Conservation (phyloP, 2,113 vertebrate species). For the Notarius quadriscutis region DNA sequence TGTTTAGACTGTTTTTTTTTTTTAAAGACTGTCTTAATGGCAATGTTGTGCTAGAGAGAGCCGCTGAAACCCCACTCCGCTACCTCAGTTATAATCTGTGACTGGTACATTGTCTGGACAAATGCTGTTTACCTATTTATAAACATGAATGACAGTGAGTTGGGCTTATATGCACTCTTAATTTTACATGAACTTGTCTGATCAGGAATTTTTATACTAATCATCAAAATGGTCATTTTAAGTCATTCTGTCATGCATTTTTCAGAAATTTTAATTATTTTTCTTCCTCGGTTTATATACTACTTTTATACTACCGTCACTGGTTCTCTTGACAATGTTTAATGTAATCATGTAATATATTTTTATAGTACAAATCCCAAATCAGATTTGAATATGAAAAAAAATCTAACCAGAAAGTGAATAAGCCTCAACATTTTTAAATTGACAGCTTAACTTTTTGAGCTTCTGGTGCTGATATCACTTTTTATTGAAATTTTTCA, state of each 20-base stretch:
- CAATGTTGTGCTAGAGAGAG: constrained; percentile 51
- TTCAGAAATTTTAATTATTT: not conserved
- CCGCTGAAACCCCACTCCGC: constrained; percentile 49
- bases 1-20: constrained; percentile 16
- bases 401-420: not conserved
- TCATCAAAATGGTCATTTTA: not conserved
- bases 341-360: constrained; percentile 17
- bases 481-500: not conserved
- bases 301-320: not conserved
- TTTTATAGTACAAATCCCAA: constrained; percentile 11
- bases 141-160: constrained; percentile 45
- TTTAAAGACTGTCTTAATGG: constrained; percentile 25
- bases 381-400: not conserved
- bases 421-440: not conserved
- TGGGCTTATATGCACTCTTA: constrained; percentile 26
- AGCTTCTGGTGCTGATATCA: not conserved
- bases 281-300: not conserved
- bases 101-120: constrained; percentile 50
- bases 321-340: not conserved
- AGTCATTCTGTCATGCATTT: not conserved
- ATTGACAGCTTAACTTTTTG: constrained; percentile 11
- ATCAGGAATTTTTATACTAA: not conserved
- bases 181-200: constrained; percentile 23
- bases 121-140: constrained; percentile 54
- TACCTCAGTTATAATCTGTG: constrained; percentile 65